Evolutionary conservation across 2,797 vertebrate genomes (phyloP).

Genomic region (Tolypeutes matacus): DNA sequence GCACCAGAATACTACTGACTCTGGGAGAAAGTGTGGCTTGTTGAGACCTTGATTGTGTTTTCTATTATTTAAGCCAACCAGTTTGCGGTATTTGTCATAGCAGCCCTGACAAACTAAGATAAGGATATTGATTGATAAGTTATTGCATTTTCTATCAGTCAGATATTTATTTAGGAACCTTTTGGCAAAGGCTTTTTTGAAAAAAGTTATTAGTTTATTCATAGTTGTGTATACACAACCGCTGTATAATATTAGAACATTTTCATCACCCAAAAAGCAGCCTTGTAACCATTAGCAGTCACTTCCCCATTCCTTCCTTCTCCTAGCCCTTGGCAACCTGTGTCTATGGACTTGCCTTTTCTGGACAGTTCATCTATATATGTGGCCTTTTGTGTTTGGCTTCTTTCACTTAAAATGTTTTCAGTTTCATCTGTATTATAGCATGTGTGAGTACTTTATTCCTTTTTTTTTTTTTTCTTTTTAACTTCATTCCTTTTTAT

Average conservation of each 20-base stretch:
- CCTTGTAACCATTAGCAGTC: background rate
- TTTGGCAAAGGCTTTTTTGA: background rate
- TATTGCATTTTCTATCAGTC: background rate
- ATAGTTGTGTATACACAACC: background rate
- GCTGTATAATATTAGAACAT: constrained; percentile 50
- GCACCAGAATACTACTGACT: too few species aligned
- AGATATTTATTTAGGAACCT: constrained; percentile 12
- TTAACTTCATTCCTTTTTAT: too few species aligned
- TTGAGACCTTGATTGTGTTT: too few species aligned
- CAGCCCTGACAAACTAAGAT: too few species aligned
- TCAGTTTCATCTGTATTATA: background rate
- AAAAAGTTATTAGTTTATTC: too few species aligned
- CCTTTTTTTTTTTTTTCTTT: background rate
- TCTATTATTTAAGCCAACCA: too few species aligned
- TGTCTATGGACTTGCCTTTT: constrained; percentile 13
- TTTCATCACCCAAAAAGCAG: constrained; percentile 22
- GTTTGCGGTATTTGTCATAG: too few species aligned
- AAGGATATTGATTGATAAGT: background rate
- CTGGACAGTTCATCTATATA: background rate
- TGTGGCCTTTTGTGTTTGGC: background rate
- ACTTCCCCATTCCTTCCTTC: background rate
- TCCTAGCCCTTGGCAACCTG: background rate
- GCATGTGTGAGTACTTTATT: background rate
- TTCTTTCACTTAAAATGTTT: constrained; percentile 32
- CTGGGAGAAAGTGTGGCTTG: too few species aligned